Conservation (phyloP, 2,797 vertebrate genomes). For the Acridotheres tristis region DNA sequence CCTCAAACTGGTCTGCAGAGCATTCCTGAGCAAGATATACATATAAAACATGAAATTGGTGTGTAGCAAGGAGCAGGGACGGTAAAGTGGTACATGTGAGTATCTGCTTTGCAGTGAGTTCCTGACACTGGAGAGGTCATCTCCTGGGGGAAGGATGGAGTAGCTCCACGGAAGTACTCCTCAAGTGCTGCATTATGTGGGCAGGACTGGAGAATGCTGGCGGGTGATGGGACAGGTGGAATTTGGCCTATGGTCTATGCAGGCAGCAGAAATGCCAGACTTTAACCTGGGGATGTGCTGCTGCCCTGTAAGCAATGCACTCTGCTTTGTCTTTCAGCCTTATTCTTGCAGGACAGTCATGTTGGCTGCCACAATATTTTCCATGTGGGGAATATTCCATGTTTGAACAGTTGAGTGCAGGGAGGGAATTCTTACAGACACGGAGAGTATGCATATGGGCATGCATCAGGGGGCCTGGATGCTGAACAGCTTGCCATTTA, state of each 20-base stretch:
- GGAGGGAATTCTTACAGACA: slow-evolving; percentile 2
- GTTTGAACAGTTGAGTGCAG: background rate
- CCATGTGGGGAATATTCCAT: background rate
- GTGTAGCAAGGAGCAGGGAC: background rate
- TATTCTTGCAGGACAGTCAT: background rate
- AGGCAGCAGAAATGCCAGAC: background rate
- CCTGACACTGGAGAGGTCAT: background rate
- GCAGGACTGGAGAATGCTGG: background rate
- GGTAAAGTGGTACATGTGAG: background rate
- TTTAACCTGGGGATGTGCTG: background rate
- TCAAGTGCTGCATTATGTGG: background rate
- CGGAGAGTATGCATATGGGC: background rate
- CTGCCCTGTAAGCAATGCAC: background rate
- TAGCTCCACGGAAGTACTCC: background rate
- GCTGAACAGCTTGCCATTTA: slow-evolving; percentile 44
- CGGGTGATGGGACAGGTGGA: fast-evolving
- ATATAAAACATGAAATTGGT: background rate
- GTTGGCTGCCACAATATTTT: background rate
- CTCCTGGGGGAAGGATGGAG: background rate
- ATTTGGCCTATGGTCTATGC: background rate
- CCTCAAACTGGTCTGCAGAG: background rate
- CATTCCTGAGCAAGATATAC: background rate
- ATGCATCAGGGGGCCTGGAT: slow-evolving; percentile 16
- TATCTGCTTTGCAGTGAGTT: background rate
- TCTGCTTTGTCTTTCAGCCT: background rate